Percentiles rank a stretch among this genome's conserved stretches.
Evolutionary conservation across 1,140 invertebrate species (phyloP).

Genomic region (Drosophila oshimai): DNA sequence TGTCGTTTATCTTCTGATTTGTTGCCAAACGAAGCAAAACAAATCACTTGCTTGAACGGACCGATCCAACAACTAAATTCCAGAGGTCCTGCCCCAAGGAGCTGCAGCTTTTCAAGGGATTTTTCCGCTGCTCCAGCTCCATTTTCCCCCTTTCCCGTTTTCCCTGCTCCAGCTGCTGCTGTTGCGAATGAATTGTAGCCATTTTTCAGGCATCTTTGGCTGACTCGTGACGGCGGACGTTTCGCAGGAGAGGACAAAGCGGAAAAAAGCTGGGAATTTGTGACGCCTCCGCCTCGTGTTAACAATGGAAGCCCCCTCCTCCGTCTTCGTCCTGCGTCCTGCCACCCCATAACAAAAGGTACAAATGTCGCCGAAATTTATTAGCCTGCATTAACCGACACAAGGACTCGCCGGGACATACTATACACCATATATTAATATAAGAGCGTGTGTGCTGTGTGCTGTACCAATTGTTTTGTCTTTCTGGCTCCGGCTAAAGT

Average conservation of each 20-base stretch:
- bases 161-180: constrained; percentile 21
- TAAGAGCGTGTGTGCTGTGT: constrained; percentile 27
- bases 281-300: constrained; percentile 56
- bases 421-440: constrained; percentile 31
- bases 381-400: constrained; percentile 71
- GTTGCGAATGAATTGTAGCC: constrained; percentile 76
- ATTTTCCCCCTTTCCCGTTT: background rate
- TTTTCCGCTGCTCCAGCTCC: constrained; percentile 20
- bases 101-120: constrained; percentile 49
- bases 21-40: constrained; percentile 78
- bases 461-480: constrained; percentile 66
- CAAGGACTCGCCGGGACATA: constrained; percentile 26
- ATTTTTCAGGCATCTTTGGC: constrained; percentile 73
- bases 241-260: constrained; percentile 37
- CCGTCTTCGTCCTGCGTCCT: too few relatives aligned
- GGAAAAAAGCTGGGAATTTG: constrained; percentile 53
- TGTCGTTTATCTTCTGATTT: constrained; percentile 81
- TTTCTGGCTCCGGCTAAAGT: constrained; percentile 49
- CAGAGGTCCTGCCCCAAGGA: constrained; percentile 26
- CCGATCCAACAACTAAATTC: constrained; percentile 48
- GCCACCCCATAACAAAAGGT: constrained; percentile 73
- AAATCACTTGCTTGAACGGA: constrained; percentile 74
- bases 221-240: constrained; percentile 33
- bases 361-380: constrained; percentile 77
- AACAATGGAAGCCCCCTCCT: constrained; percentile 52